These are phyloP conservation scores for Nycticorax nycticorax DNA, from an alignment of 2,113 vertebrate species.

Conservation along the genomic window DNA sequence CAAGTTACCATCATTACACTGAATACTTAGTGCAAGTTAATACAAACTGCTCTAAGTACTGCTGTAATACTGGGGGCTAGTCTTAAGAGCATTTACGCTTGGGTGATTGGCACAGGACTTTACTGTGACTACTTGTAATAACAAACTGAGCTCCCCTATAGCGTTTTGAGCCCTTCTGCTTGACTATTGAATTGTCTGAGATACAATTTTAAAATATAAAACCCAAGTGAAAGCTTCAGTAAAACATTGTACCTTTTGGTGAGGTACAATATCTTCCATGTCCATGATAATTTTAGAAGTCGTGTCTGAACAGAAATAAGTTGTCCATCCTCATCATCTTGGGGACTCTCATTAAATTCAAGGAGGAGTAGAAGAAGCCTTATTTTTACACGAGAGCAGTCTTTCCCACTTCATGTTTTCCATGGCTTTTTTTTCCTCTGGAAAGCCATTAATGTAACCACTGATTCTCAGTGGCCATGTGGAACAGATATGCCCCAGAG, in stretches of 20 bases:
- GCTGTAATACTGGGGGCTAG: rapidly evolving
- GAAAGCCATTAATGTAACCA: background rate
- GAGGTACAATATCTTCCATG: background rate
- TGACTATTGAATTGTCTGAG: background rate
- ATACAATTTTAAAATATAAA: background rate
- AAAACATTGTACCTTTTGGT: background rate
- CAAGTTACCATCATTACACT: background rate
- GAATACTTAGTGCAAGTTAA: background rate
- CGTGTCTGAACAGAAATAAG: background rate
- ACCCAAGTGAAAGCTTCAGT: background rate
- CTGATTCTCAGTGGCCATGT: background rate
- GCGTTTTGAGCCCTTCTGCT: background rate
- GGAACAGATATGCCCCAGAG: background rate
- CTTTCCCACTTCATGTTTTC: background rate
- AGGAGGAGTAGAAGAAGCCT: rapidly evolving
- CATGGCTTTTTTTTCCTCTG: background rate
- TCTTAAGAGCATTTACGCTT: background rate
- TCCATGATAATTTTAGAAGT: background rate
- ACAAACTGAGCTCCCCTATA: rapidly evolving
- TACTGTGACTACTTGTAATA: background rate
- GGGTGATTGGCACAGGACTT: background rate
- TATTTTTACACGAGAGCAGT: background rate
- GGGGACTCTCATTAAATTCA: background rate
- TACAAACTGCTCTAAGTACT: background rate
- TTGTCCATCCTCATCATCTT: background rate